A percentile compares a stretch with the other conserved stretches of the same genome.
phyloP scores from a whole-genome alignment of 1,140 invertebrate genomes.

The Habropoda laboriosa region DNA sequence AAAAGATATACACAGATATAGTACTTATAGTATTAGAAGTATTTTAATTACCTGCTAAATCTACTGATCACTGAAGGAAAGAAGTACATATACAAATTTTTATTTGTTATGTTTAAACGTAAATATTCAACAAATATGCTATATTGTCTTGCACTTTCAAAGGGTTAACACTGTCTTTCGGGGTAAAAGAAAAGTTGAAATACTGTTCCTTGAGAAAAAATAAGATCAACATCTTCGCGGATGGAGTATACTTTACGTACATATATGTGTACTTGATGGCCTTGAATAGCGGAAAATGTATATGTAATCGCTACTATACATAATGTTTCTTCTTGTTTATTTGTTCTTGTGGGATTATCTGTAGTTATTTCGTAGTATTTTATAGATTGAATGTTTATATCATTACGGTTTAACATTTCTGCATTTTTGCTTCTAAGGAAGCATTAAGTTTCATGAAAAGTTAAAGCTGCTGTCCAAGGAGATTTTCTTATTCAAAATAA shows the following conservation, averaged over 20 bases:
- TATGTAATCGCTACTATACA: not conserved
- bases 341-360: no score
- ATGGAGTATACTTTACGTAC: not conserved
- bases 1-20: no score
- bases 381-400: not conserved
- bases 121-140: not conserved
- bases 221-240: not conserved
- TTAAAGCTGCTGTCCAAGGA: conserved; percentile 21
- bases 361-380: not conserved
- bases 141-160: not conserved
- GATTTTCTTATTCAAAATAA: not conserved
- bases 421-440: not conserved
- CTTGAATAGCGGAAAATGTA: not conserved
- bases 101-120: not conserved
- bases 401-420: not conserved
- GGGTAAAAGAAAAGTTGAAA: not conserved
- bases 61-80: no score
- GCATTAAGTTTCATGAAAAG: not conserved
- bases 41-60: no score
- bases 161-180: not conserved
- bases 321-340: not conserved
- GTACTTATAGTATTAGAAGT: no score
- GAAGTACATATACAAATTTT: no score
- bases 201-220: not conserved
- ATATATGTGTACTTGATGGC: not conserved